Evolutionary conservation across 2,113 vertebrate genomes (phyloP), one percentile per base, ranked within the genome.

Genomic region (Rhinoderma darwinii): DNA sequence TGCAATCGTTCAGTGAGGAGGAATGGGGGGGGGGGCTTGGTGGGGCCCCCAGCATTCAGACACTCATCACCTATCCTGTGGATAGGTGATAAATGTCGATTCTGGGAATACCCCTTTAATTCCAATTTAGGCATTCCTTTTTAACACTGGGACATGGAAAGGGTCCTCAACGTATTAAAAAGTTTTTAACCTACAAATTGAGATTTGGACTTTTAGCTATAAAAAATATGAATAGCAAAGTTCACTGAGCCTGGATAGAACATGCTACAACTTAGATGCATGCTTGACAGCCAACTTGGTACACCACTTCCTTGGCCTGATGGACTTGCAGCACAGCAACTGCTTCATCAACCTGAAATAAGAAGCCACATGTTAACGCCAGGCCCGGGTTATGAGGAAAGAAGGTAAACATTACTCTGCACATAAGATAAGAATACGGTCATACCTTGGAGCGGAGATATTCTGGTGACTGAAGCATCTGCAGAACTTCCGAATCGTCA

Each of bases 301-400:
- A 97, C 89, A 97, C 98, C 88, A 97, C 97, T 90, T 99, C 97
- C 91, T 99, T 99, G 89, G 98, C 98, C 96, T 99, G 97, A 94
- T 99, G 98, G 91, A 97, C 97, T 96, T 99, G 98, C 89, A 99
- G 95, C 91, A 99, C 98, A 90, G 97, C 98, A 89, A 99, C 98
- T 85, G 98, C 98, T 94, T 99, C 97, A 93, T 99, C 97, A 91
- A 99, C 97, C 98, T 99, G 47, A 25, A 43, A 80, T 10, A n/a
- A 22, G 32, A 51, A 15, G 22, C 9, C n/a, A 51, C 39, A 68
- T 37, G 25, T 50, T 37, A 47, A 47, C 18, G 35, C 25, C 30
- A 0, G 1, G 0, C 6, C 5, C 43, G 1, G 25, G 77, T 20
- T 43, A 56, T 32, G 56, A 44, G 15, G 15, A 20, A 63, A 20